Evolutionary conservation across 2,797 vertebrate species (phyloP), one percentile per base, ranked within the genome.

Genomic region (Eurystomus glaucurus): DNA sequence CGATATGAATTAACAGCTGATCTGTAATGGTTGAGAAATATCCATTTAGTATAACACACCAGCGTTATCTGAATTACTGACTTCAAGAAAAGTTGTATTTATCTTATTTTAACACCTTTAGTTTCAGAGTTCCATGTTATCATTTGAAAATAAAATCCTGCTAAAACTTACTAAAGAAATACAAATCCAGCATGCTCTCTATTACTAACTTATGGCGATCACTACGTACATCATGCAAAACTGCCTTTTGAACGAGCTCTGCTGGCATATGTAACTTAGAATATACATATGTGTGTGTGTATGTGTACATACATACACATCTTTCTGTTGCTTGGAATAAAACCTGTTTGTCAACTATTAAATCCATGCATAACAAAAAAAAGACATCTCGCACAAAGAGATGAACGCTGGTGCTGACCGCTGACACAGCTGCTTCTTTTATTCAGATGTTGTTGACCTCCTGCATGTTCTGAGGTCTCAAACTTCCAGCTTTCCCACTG

Each of bases 1-100:
- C 85, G 69, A 89, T 39, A 91, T 7, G 95, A 77, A 86, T 93
- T 87, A 95, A 88, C 76, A 65, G 31, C 35, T 79, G 90, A 66
- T 55, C 83, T 76, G 54, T 88, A 74, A 85, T 35, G 82, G 60
- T 52, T 74, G 46, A 0, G 0, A 94, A 85, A 55, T 85, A 88
- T 10, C 31, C 31, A 51, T 43, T 94, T 52, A 62, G n/a, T 66
- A 46, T 35, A 64, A 90, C 45, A 83, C 86, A 93, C 76, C 5
- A 85, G 3, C 14, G 8, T 41, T 41, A 76, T 72, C 90, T 91
- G n/a, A 87, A 90, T 55, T 76, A 68, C 54, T 85, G 43, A 80
- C 23, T 76, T 77, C n/a, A 39, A 86, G 80, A 25, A 94, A 77
- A 35, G 3, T 45, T 72, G 14, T 33, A 65, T 75, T 76, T 28